A percentile compares a stretch with the other conserved stretches of the same genome.
Conservation (phyloP, 2,113 vertebrate species). For the Actinemys pallida region DNA sequence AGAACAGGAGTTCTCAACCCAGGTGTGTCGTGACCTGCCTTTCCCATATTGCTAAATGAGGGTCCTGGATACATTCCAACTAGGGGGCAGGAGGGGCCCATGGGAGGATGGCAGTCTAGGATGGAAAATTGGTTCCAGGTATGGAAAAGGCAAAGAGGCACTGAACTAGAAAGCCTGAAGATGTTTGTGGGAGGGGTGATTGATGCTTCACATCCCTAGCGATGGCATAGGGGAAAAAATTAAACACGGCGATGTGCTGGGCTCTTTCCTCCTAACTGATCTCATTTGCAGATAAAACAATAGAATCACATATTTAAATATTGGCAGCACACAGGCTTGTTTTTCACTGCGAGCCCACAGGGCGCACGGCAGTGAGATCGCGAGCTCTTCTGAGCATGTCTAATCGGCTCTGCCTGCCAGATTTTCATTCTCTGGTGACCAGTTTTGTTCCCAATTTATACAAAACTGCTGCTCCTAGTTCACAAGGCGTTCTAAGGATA, state of each 20-base stretch:
- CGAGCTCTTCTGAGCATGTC: slow-evolving; percentile 58
- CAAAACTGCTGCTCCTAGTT: slow-evolving; percentile 8
- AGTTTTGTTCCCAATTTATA: slow-evolving; percentile 7
- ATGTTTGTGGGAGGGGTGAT: neutral
- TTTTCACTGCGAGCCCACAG: slow-evolving; percentile 42
- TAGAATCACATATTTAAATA: neutral
- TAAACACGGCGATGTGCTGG: neutral
- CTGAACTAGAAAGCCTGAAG: neutral
- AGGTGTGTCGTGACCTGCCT: neutral
- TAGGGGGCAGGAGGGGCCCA: neutral
- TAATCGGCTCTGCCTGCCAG: slow-evolving; percentile 47
- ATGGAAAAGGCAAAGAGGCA: neutral
- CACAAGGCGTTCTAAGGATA: neutral
- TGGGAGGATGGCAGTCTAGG: neutral
- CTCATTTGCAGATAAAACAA: slow-evolving; percentile 28
- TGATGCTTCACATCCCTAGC: neutral
- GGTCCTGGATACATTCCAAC: neutral
- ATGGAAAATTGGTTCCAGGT: neutral
- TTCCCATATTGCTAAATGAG: neutral
- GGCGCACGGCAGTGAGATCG: slow-evolving; percentile 26
- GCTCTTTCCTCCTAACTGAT: neutral
- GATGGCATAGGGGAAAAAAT: neutral
- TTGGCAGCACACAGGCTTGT: slow-evolving; percentile 29
- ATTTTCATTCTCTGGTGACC: slow-evolving; percentile 28
- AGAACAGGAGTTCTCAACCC: neutral